These are phyloP conservation scores for Lepidocyrtoides sp. DNA, from an alignment of 2,888 invertebrate genomes.

Conservation along the genomic window DNA sequence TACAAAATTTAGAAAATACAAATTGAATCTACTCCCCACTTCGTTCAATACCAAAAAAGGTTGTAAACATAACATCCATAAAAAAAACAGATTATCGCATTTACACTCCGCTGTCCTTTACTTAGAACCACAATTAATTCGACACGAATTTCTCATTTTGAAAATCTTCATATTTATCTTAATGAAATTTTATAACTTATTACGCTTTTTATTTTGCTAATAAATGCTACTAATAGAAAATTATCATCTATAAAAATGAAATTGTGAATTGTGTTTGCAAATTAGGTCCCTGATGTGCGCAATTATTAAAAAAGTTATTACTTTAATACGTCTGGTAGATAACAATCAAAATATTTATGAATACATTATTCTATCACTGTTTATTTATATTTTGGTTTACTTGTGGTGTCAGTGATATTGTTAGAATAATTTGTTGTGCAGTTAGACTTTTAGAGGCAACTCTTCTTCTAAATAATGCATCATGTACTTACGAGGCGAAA, in stretches of 20 bases:
- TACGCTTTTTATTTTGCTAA: background rate
- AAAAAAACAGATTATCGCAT: background rate
- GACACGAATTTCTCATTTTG: background rate
- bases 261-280: no score
- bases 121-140: background rate
- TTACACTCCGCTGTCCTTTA: background rate
- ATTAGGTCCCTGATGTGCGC: background rate
- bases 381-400: background rate
- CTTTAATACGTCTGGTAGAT: background rate
- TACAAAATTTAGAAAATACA: no score
- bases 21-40: no score
- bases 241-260: background rate
- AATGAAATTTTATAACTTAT: background rate
- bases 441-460: no score
- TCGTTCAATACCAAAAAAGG: no score
- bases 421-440: background rate
- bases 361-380: background rate
- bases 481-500: no score
- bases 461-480: no score
- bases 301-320: background rate
- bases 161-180: background rate
- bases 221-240: background rate
- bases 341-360: background rate
- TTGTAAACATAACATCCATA: no score
- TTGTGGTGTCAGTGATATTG: background rate